Evolutionary conservation across 2,888 invertebrate species (phyloP).

Genomic region (Sycophila texana): DNA sequence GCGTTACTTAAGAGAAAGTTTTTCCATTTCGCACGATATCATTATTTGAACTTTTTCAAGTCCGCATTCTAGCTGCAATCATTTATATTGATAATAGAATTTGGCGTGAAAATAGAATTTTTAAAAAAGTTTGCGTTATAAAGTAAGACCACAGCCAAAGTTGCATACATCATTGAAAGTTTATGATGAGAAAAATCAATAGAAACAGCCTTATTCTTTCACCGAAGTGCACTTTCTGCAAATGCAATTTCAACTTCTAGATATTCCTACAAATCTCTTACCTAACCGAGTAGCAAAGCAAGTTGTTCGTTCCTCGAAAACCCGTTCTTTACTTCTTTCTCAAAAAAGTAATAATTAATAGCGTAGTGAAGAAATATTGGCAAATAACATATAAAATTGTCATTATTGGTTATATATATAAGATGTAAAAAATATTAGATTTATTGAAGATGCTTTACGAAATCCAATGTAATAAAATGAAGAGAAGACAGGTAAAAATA

Average conservation of each 20-base stretch:
- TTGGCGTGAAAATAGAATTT: slow-evolving; percentile 12
- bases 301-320: background rate
- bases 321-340: slow-evolving; percentile 2
- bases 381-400: no score
- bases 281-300: slow-evolving; percentile 3
- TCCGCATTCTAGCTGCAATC: background rate
- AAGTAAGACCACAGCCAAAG: slow-evolving; percentile 1
- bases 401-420: no score
- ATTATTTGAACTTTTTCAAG: background rate
- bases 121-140: background rate
- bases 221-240: slow-evolving; percentile 20
- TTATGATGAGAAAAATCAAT: slow-evolving; percentile 41
- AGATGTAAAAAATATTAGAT: no score
- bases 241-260: slow-evolving; percentile 42
- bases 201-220: slow-evolving; percentile 12
- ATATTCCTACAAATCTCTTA: slow-evolving; percentile 24
- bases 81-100: background rate
- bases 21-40: background rate
- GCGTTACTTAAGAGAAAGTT: background rate
- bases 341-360: no score
- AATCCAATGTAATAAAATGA: no score
- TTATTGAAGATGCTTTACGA: no score
- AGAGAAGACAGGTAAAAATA: no score
- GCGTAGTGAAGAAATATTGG: no score
- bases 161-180: slow-evolving; percentile 24